phyloP scores from a whole-genome alignment of 2,113 vertebrate genomes.

The Muscicapa adusta region DNA sequence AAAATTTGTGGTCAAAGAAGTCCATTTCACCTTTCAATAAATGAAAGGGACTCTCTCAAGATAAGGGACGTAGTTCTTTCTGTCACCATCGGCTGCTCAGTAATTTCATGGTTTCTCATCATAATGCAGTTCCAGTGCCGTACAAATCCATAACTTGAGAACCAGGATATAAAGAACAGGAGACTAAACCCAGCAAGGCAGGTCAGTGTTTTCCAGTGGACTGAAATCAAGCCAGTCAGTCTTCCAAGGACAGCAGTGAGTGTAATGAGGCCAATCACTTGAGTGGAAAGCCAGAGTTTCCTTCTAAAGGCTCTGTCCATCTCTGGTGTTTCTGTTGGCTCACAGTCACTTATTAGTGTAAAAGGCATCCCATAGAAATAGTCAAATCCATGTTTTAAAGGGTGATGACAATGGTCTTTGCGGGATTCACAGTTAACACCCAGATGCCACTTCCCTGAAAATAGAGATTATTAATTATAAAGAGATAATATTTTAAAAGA shows the following conservation, averaged over 20 bases:
- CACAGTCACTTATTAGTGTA: conserved; percentile 80
- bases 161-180: conserved; percentile 56
- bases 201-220: conserved; percentile 36
- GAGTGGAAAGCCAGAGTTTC: conserved; percentile 27
- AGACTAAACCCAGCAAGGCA: conserved; percentile 12
- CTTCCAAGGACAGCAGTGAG: conserved; percentile 67
- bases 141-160: conserved; percentile 68
- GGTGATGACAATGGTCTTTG: conserved; percentile 88
- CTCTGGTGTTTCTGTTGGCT: conserved; percentile 54
- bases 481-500: neutral
- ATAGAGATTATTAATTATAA: neutral
- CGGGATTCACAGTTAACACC: conserved; percentile 83
- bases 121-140: conserved; percentile 86
- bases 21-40: conserved; percentile 78
- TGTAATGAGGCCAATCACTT: conserved; percentile 53
- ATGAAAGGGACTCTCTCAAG: conserved; percentile 76
- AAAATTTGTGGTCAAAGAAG: neutral
- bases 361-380: conserved; percentile 88
- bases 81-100: conserved; percentile 85
- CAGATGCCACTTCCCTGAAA: conserved; percentile 91
- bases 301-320: conserved; percentile 61
- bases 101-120: conserved; percentile 82
- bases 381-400: conserved; percentile 86
- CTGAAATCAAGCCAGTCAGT: conserved; percentile 42
- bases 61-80: conserved; percentile 66